A percentile compares a stretch with the other conserved stretches of the same genome.
phyloP scores from a whole-genome alignment of 2,797 vertebrate genomes.

The Rhabdomys pumilio region DNA sequence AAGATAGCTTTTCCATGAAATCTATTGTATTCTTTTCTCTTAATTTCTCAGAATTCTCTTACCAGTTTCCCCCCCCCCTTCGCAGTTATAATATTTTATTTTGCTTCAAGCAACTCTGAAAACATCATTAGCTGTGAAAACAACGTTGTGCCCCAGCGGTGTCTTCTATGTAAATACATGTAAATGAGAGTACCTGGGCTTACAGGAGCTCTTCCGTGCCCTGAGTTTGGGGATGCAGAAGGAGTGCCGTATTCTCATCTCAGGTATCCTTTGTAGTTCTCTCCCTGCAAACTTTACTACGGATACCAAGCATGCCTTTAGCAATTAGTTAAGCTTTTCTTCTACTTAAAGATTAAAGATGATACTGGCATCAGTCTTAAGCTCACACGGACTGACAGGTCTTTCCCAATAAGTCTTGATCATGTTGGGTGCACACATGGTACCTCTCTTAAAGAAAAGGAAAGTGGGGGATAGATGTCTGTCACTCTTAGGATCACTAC shows the following conservation, averaged over 20 bases:
- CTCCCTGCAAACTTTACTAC: neutral
- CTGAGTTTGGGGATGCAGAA: neutral
- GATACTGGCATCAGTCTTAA: neutral
- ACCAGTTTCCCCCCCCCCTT: neutral
- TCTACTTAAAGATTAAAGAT: neutral
- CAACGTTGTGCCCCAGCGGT: neutral
- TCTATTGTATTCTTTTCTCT: neutral
- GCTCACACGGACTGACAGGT: neutral
- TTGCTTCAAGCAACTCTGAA: neutral
- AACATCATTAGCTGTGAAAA: constrained; percentile 1
- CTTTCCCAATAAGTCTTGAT: neutral
- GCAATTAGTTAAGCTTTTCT: neutral
- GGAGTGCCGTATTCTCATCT: neutral
- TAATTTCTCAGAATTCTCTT: constrained; percentile 3
- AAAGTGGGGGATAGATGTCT: neutral
- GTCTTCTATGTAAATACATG: neutral
- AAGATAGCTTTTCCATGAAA: constrained; percentile 20
- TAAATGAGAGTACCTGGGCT: neutral
- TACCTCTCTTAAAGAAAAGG: neutral
- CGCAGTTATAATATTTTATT: neutral
- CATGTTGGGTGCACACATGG: neutral
- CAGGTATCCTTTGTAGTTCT: neutral
- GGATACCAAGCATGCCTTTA: neutral
- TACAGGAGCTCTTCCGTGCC: neutral
- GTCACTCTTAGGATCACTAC: neutral